phyloP scores from a whole-genome alignment of 2,797 vertebrate genomes.

The Emys orbicularis region DNA sequence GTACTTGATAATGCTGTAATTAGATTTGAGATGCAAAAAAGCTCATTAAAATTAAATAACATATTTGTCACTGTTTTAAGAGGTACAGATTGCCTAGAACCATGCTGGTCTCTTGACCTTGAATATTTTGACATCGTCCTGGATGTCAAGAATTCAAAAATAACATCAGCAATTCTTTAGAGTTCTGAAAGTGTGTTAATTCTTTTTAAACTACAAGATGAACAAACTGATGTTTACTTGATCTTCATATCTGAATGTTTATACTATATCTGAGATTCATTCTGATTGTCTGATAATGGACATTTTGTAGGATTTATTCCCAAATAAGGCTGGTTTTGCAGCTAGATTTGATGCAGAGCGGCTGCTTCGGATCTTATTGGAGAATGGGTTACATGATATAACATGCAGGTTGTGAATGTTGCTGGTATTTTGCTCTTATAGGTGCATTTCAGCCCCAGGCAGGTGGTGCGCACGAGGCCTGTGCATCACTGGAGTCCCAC shows the following conservation, averaged over 20 bases:
- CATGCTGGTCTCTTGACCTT: constrained; percentile 87
- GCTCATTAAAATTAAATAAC: constrained; percentile 89
- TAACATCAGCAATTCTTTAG: constrained; percentile 14
- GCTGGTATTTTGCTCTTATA: not conserved
- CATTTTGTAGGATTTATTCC: not conserved
- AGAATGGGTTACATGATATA: not conserved
- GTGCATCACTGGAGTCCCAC: not conserved
- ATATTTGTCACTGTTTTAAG: constrained; percentile 88
- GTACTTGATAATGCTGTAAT: constrained; percentile 87
- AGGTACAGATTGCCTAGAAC: constrained; percentile 81
- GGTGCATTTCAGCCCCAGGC: not conserved
- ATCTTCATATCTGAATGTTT: not conserved
- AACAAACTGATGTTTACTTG: not conserved
- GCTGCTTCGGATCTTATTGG: not conserved
- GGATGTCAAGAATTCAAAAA: constrained; percentile 29
- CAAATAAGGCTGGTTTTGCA: not conserved
- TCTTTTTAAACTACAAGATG: accelerated
- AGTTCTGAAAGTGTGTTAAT: not conserved
- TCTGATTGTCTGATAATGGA: not conserved
- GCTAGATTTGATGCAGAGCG: not conserved
- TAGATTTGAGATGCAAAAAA: constrained; percentile 88
- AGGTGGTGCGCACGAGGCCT: not conserved
- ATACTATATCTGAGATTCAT: too few species aligned
- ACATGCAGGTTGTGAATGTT: not conserved
- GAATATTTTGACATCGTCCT: constrained; percentile 77